Conservation (phyloP, 2,888 invertebrate genomes). For the Lycophotia porphyrea region DNA sequence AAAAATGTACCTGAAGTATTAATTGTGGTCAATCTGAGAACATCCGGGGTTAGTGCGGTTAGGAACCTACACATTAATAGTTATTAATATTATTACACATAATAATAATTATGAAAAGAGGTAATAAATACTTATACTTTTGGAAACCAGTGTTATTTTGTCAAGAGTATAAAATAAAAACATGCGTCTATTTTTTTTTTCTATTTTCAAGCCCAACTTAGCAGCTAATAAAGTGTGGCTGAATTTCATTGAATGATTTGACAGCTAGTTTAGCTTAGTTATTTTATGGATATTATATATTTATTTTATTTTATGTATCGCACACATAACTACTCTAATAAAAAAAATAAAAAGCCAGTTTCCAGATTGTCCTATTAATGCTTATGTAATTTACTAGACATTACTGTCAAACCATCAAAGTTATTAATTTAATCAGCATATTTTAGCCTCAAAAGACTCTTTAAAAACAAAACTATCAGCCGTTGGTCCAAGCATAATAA, state of each 20-base stretch:
- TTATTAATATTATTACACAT: conserved; percentile 70
- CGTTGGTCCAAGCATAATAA: conserved; percentile 87
- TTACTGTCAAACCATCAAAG: conserved; percentile 48
- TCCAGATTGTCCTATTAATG: conserved; percentile 33
- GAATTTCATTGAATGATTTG: conserved; percentile 49
- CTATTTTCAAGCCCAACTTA: conserved; percentile 58
- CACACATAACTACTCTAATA: background rate
- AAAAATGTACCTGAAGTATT: conserved; percentile 88
- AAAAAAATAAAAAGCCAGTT: background rate
- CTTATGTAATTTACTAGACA: background rate
- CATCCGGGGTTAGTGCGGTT: conserved; percentile 90
- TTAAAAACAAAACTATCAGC: conserved; percentile 73
- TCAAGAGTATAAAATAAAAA: conserved; percentile 69
- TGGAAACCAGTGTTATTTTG: conserved; percentile 68
- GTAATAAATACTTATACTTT: conserved; percentile 63
- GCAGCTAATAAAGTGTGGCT: conserved; percentile 60
- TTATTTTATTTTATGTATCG: background rate
- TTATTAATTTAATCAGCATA: conserved; percentile 37
- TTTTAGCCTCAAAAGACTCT: conserved; percentile 50
- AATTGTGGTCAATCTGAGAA: conserved; percentile 89
- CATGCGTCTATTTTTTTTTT: conserved; percentile 70
- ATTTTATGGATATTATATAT: background rate
- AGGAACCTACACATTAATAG: conserved; percentile 87
- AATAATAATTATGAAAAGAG: conserved; percentile 33
- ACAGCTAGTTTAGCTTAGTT: conserved; percentile 24